A percentile compares a stretch with the other conserved stretches of the same genome.
Evolutionary conservation across 1,140 invertebrate species (phyloP).

Genomic region (Neoseiulus cucumeris): DNA sequence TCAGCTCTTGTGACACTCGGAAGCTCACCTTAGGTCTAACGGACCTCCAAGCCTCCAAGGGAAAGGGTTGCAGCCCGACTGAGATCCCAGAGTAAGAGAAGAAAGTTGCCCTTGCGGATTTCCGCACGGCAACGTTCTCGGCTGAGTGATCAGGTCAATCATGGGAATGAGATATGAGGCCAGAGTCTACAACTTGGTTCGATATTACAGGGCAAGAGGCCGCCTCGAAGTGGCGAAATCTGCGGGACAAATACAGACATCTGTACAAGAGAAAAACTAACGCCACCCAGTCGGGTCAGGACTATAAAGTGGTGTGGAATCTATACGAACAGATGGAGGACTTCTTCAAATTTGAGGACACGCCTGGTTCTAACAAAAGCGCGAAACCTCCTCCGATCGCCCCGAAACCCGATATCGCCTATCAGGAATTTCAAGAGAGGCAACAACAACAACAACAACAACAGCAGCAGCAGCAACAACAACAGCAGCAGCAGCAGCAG

Average conservation of each 20-base stretch:
- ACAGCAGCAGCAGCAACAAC: background rate
- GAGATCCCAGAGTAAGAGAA: no score
- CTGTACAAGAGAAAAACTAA: conserved; percentile 8
- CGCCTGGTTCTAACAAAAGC: conserved; percentile 6
- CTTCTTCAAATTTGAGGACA: conserved; percentile 10
- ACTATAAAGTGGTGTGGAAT: conserved; percentile 10
- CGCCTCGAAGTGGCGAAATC: conserved; percentile 11
- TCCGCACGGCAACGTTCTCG: no score
- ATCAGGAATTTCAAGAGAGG: conserved; percentile 6
- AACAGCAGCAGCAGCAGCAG: background rate
- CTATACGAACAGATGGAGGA: conserved; percentile 10
- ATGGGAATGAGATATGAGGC: no score
- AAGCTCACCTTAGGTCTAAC: no score
- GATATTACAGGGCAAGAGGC: conserved; percentile 7
- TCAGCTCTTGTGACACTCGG: no score
- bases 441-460: background rate
- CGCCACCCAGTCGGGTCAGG: background rate
- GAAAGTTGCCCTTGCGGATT: no score
- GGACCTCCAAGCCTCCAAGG: no score
- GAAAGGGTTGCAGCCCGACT: no score
- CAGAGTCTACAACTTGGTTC: no score
- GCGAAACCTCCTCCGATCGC: background rate
- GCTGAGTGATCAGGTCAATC: no score
- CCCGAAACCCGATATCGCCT: background rate
- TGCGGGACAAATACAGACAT: conserved; percentile 8